These are phyloP conservation scores for Oreotrochilus melanogaster DNA, from an alignment of 2,113 vertebrate species.

Conservation along the genomic window DNA sequence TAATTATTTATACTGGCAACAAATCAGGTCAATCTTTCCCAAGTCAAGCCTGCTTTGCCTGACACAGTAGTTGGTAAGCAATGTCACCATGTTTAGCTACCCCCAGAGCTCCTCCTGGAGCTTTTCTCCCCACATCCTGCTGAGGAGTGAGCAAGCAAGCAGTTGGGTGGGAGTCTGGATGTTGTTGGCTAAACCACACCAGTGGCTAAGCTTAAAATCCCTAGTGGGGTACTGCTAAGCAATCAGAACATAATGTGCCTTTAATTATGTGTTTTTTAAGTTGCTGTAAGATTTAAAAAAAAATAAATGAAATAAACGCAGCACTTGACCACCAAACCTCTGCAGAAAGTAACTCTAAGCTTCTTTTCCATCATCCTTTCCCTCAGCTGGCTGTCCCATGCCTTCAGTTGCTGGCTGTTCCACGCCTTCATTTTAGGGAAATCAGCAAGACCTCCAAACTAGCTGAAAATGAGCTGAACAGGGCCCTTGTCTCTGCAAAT, in stretches of 20 bases:
- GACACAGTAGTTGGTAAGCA: background rate
- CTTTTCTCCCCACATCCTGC: background rate
- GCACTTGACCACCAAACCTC: background rate
- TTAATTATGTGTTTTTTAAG: background rate
- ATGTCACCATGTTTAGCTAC: background rate
- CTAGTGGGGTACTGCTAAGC: background rate
- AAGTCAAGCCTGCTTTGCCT: background rate
- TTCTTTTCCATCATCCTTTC: background rate
- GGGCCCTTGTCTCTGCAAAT: background rate
- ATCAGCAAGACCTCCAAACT: background rate
- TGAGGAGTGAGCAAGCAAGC: background rate
- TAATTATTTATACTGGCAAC: background rate
- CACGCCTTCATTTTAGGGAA: background rate
- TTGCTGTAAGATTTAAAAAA: background rate
- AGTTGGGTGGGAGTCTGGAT: background rate
- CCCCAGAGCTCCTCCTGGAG: background rate
- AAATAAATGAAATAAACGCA: background rate
- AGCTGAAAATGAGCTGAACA: background rate
- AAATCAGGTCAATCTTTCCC: background rate
- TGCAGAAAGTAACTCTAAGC: background rate
- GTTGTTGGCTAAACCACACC: background rate
- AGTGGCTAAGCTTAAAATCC: background rate
- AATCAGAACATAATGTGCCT: background rate
- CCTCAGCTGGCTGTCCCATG: background rate
- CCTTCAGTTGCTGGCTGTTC: background rate